Evolutionary conservation across 2,888 invertebrate genomes (phyloP).

Genomic region (Drosophila histrio): DNA sequence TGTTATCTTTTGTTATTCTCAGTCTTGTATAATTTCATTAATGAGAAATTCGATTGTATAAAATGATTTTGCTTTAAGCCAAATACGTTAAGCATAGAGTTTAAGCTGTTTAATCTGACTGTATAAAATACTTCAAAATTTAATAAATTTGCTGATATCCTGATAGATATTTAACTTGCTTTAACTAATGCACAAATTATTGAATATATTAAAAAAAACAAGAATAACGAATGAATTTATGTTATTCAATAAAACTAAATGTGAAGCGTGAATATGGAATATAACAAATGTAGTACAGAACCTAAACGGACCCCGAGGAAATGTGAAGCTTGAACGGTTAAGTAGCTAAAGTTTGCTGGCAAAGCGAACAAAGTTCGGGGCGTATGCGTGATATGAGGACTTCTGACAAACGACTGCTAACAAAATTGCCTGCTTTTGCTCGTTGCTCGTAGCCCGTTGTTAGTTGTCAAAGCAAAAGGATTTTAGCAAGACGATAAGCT

Average conservation of each 20-base stretch:
- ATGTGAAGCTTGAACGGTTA: conserved; percentile 13
- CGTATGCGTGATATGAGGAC: conserved; percentile 55
- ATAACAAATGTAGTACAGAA: neutral
- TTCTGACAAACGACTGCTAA: conserved; percentile 43
- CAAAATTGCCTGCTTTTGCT: conserved; percentile 41
- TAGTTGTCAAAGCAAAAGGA: conserved; percentile 39
- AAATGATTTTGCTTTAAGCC: neutral
- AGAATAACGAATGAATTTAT: conserved; percentile 1
- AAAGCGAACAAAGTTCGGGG: conserved; percentile 5
- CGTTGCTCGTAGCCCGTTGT: neutral
- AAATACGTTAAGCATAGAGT: neutral
- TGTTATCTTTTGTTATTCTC: neutral
- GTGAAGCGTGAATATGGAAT: conserved; percentile 1
- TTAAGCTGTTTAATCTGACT: neutral
- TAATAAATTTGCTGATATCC: neutral
- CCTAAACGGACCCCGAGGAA: conserved; percentile 12
- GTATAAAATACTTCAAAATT: neutral
- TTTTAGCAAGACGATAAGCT: conserved; percentile 34
- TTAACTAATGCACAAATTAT: neutral
- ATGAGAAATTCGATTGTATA: neutral
- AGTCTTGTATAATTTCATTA: neutral
- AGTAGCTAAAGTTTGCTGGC: conserved; percentile 1
- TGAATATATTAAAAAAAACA: conserved; percentile 3
- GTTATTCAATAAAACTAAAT: conserved; percentile 14
- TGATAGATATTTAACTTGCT: neutral